Evolutionary conservation across 2,797 vertebrate genomes (phyloP).

Genomic region (Podargus strigoides): DNA sequence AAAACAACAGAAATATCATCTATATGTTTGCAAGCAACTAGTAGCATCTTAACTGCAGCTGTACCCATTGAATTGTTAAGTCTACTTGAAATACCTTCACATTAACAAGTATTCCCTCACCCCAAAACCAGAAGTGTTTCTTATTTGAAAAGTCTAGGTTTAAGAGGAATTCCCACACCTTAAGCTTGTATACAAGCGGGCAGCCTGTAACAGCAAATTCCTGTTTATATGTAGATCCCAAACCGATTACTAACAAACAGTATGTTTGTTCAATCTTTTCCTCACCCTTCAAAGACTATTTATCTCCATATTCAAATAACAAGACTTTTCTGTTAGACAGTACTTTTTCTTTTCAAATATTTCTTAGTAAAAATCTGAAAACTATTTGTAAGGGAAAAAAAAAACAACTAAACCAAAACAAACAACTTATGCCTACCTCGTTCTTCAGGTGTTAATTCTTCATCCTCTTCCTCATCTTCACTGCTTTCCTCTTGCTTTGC

Average conservation of each 20-base stretch:
- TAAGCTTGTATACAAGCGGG: background rate
- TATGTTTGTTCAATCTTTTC: background rate
- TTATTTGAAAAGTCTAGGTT: background rate
- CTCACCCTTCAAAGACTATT: background rate
- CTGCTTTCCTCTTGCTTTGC: constrained; percentile 82
- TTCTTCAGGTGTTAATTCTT: constrained; percentile 89
- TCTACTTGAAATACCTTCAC: background rate
- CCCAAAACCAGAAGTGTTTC: background rate
- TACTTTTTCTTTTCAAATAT: background rate
- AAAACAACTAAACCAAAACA: background rate
- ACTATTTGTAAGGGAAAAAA: background rate
- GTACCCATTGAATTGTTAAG: background rate
- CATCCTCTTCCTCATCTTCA: constrained; percentile 91
- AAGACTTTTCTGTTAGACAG: background rate
- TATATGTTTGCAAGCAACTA: background rate
- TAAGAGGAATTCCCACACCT: background rate
- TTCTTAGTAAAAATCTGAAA: background rate
- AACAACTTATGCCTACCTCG: constrained; percentile 74
- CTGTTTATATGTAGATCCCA: background rate
- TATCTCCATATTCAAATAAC: background rate
- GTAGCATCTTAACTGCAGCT: background rate
- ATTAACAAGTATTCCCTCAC: background rate
- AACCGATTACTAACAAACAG: background rate
- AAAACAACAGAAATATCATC: background rate
- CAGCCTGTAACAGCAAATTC: background rate